Base-by-base conservation (phyloP, 2,113 vertebrate species). In the Melospiza melodia region DNA sequence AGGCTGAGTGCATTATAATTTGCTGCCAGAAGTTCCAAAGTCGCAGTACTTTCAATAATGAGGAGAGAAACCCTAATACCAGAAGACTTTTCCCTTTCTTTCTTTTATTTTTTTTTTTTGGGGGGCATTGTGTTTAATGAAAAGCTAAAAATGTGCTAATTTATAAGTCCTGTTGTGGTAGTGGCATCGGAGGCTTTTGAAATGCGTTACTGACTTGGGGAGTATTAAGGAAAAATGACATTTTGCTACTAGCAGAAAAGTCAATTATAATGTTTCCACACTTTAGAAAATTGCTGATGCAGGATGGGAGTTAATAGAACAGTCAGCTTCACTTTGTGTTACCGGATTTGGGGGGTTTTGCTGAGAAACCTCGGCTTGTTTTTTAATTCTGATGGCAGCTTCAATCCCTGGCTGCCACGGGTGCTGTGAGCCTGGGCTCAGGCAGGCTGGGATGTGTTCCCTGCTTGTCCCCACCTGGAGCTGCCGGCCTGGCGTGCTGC, bases 1-100 rank as follows among this genome's bases (percentile, higher is more conserved):
- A 97, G 90, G 97, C 97, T 96, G 97, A 97, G 97, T 25, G 90
- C 96, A 90, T 98, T 98, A 88, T 97, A 96, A 98, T 98, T 98
- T 97, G 97, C 96, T 85, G 71, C 20, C 19, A 51, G 71, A 95
- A 97, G 91, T 98, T 94, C 95, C 97, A 93, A 96, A 97, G 97
- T 97, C 71, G 27, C 96, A 92, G 30, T 92, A 75, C 95, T 97
- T 97, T 96, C 97, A 89, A 91, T 90, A 95, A 95, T 84, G 91
- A 87, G 88, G 88, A 93, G 91, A 97, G 96, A 96, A 96, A 91
- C 87, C 91, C 94, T 96, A 92, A 95, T 90, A 96, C 46, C 87
- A 71, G 92, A 71, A 97, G 95, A 61, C 67, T 94, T 95, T 96
- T 87, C 48, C 48, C 13, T 94, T 71, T 87, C 37, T 48, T 35